phyloP scores from a whole-genome alignment of 1,140 invertebrate genomes.

The Probaryconus sp. region DNA sequence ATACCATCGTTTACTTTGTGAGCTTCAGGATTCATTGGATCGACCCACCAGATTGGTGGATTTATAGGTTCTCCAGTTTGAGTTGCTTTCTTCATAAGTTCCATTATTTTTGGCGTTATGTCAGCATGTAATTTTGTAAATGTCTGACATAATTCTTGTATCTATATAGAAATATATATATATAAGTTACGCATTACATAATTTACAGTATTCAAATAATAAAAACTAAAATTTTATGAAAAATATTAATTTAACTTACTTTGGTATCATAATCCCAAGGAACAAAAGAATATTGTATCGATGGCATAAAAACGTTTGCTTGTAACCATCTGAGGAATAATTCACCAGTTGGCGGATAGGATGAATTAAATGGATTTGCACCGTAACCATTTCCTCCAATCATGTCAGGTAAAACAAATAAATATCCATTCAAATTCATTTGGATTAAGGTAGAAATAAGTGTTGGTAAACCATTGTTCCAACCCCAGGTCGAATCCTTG shows the following conservation, averaged over 20 bases:
- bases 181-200: too few relatives aligned
- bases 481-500: conserved; percentile 88
- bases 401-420: conserved; percentile 93
- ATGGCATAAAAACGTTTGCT: conserved; percentile 90
- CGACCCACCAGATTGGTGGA: conserved; percentile 95
- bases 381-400: conserved; percentile 92
- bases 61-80: conserved; percentile 86
- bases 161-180: conserved; percentile 70
- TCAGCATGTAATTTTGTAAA: conserved; percentile 85
- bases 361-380: conserved; percentile 73
- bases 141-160: conserved; percentile 82
- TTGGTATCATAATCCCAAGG: conserved; percentile 92
- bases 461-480: conserved; percentile 87
- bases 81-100: conserved; percentile 81
- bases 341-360: conserved; percentile 82
- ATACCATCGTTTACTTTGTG: conserved; percentile 83
- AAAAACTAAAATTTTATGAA: too few relatives aligned
- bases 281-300: conserved; percentile 91
- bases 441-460: conserved; percentile 89
- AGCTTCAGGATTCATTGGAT: conserved; percentile 83
- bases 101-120: conserved; percentile 82
- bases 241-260: too few relatives aligned
- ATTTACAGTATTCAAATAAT: too few relatives aligned
- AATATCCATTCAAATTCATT: conserved; percentile 91
- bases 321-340: conserved; percentile 95